Evolutionary conservation across 2,113 vertebrate genomes (phyloP).

Genomic region (Psilopogon haemacephalus): DNA sequence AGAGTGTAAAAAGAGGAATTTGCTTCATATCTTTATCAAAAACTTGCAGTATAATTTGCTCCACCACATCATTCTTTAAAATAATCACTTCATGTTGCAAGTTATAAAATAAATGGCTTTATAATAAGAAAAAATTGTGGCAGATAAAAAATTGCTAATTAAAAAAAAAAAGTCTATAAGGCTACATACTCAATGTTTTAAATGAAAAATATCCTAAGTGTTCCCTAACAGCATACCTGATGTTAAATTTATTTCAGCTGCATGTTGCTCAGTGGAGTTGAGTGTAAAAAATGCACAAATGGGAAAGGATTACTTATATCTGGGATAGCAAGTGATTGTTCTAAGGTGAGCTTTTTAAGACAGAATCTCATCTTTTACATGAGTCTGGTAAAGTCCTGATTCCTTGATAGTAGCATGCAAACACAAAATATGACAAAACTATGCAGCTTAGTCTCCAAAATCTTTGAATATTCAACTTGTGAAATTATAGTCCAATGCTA

Average conservation of each 20-base stretch:
- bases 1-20: not conserved
- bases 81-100: not conserved
- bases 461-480: not conserved
- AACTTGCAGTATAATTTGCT: not conserved
- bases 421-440: not conserved
- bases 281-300: not conserved
- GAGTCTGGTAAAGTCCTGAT: not conserved
- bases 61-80: not conserved
- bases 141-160: not conserved
- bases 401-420: not conserved
- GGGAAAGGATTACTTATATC: not conserved
- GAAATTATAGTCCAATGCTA: not conserved
- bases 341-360: not conserved
- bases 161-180: not conserved
- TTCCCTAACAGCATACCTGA: not conserved
- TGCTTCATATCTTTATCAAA: not conserved
- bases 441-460: not conserved
- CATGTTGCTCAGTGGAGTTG: not conserved
- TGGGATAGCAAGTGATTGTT: not conserved
- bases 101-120: not conserved
- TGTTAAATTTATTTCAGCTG: not conserved
- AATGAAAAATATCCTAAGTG: not conserved
- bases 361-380: not conserved
- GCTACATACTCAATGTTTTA: not conserved
- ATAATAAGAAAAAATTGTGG: not conserved